Conservation (phyloP, 2,113 vertebrate species). For the Panurus biarmicus region DNA sequence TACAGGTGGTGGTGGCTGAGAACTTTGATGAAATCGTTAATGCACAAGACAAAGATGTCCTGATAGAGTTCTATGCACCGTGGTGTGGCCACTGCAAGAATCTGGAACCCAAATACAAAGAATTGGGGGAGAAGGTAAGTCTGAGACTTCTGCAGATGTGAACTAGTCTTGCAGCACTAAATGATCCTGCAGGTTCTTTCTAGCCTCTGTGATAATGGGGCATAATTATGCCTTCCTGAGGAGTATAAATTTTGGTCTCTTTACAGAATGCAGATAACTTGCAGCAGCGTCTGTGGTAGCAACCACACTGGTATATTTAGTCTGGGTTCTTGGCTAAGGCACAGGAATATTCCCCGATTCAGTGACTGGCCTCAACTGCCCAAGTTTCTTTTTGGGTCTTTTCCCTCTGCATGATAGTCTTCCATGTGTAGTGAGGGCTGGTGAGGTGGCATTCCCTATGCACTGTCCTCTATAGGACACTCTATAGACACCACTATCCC, state of each 20-base stretch:
- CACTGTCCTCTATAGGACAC: background rate
- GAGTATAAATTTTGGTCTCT: background rate
- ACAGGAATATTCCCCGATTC: background rate
- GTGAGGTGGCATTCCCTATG: background rate
- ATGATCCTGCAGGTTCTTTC: background rate
- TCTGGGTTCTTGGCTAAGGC: background rate
- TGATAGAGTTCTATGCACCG: conserved; percentile 96
- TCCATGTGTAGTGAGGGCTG: background rate
- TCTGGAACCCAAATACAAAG: conserved; percentile 94
- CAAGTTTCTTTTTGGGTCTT: background rate
- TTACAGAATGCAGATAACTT: fast-evolving
- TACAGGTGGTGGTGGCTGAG: conserved; percentile 91
- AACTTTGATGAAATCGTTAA: conserved; percentile 96
- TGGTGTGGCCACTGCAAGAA: conserved; percentile 99
- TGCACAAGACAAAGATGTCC: conserved; percentile 89
- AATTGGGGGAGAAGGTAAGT: conserved; percentile 92
- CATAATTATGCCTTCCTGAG: background rate
- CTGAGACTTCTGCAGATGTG: background rate
- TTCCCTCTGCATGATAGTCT: background rate
- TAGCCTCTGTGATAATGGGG: background rate
- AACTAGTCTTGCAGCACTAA: background rate
- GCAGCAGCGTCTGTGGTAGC: background rate
- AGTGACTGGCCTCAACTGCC: background rate
- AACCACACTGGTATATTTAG: background rate
- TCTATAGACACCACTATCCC: fast-evolving